Conservation (phyloP, 2,797 vertebrate genomes). For the Sebastiscus tertius region DNA sequence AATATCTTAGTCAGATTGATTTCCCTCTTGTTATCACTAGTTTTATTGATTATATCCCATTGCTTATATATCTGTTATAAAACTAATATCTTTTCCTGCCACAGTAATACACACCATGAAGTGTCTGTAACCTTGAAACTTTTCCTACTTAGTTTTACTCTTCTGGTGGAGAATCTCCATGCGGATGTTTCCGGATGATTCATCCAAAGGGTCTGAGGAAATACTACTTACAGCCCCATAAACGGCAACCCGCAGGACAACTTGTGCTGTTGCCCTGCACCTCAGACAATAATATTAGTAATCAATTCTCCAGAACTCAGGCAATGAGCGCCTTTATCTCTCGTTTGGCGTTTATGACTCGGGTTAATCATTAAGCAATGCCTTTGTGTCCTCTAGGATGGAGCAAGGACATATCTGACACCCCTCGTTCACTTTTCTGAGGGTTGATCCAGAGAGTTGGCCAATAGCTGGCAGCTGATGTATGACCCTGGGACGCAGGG, state of each 20-base stretch:
- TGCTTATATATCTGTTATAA: neutral
- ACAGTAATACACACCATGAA: neutral
- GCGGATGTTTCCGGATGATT: conserved; percentile 40
- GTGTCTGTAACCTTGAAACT: conserved; percentile 54
- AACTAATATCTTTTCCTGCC: neutral
- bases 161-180: conserved; percentile 19
- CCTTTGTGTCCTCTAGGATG: conserved; percentile 79
- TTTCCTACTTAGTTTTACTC: conserved; percentile 28
- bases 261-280: conserved; percentile 64
- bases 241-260: conserved; percentile 64
- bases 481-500: conserved; percentile 50
- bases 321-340: conserved; percentile 77
- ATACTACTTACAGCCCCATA: conserved; percentile 58
- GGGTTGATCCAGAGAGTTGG: conserved; percentile 73
- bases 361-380: conserved; percentile 86
- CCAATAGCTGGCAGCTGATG: conserved; percentile 74
- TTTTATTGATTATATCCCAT: neutral
- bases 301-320: conserved; percentile 71
- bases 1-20: neutral
- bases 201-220: conserved; percentile 53
- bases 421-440: conserved; percentile 70
- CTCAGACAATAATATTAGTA: conserved; percentile 80
- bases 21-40: neutral
- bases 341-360: conserved; percentile 78
- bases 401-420: conserved; percentile 81